phyloP scores from a whole-genome alignment of 1,140 invertebrate genomes.

The Grapholita molesta region DNA sequence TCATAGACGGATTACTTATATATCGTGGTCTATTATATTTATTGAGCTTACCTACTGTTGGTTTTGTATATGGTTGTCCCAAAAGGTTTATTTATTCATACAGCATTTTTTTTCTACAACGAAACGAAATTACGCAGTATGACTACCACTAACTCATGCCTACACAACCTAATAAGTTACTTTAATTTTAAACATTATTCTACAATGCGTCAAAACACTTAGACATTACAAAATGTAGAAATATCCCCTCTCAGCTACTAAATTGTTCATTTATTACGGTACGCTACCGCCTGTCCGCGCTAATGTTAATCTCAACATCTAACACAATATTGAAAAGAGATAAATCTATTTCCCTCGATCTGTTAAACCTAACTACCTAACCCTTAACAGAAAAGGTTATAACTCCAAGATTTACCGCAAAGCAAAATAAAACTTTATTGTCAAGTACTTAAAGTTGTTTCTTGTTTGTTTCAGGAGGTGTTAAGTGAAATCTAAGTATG shows the following conservation, averaged over 20 bases:
- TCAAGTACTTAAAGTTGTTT: background rate
- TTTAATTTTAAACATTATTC: background rate
- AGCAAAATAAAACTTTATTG: background rate
- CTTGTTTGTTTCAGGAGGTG: slow-evolving; percentile 4
- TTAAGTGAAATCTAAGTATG: slow-evolving; percentile 60
- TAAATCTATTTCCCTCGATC: slow-evolving; percentile 53
- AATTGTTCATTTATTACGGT: slow-evolving; percentile 7
- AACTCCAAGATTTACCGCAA: slow-evolving; percentile 9
- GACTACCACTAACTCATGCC: too few species aligned
- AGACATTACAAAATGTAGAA: background rate
- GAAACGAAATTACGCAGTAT: too few species aligned
- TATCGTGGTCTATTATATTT: too few species aligned
- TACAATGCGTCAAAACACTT: background rate
- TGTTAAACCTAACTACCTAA: slow-evolving; percentile 26
- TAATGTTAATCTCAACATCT: slow-evolving; percentile 14
- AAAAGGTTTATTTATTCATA: too few species aligned
- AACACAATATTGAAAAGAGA: slow-evolving; percentile 47
- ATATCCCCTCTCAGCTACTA: background rate
- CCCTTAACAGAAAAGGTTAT: slow-evolving; percentile 40
- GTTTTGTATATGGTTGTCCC: too few species aligned
- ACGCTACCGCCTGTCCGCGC: slow-evolving; percentile 8
- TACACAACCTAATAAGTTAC: too few species aligned
- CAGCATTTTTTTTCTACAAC: too few species aligned
- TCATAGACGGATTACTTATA: too few species aligned
- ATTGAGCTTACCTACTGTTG: too few species aligned